A percentile compares a stretch with the other conserved stretches of the same genome.
phyloP scores from a whole-genome alignment of 2,797 vertebrate genomes.

The Parauchenoglanis ngamensis region DNA sequence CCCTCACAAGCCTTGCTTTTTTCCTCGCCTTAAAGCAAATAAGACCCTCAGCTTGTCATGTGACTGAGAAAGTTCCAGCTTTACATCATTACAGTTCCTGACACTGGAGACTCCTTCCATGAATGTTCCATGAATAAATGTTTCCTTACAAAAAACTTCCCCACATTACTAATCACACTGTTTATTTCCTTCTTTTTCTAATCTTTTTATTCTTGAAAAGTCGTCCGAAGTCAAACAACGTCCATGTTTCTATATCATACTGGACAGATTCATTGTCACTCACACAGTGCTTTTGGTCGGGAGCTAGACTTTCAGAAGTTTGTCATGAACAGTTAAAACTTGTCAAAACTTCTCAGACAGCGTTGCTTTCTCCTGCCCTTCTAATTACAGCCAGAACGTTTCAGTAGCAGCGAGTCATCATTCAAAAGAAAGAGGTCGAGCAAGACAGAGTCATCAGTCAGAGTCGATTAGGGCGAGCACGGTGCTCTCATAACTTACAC shows the following conservation, averaged over 20 bases:
- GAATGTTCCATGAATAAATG: background rate
- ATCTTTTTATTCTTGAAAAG: background rate
- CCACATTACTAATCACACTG: background rate
- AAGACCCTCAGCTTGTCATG: background rate
- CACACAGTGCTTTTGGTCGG: background rate
- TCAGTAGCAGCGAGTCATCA: background rate
- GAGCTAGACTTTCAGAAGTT: background rate
- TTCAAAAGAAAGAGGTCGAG: slow-evolving; percentile 29
- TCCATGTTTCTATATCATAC: background rate
- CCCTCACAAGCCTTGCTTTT: background rate
- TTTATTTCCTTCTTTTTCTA: background rate
- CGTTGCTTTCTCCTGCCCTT: background rate
- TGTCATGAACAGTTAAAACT: background rate
- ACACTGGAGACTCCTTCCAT: slow-evolving; percentile 13
- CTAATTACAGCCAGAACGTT: slow-evolving; percentile 6
- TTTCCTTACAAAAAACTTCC: background rate
- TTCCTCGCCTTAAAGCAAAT: background rate
- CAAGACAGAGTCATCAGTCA: slow-evolving; percentile 26
- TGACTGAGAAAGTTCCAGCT: background rate
- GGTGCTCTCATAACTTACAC: slow-evolving; percentile 26
- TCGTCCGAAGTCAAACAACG: background rate
- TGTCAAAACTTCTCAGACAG: background rate
- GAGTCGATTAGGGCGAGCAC: slow-evolving; percentile 28
- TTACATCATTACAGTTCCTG: background rate
- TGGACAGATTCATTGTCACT: background rate